These are phyloP conservation scores for Drosophila pallidifrons DNA, from an alignment of 1,140 invertebrate species.

Conservation along the genomic window DNA sequence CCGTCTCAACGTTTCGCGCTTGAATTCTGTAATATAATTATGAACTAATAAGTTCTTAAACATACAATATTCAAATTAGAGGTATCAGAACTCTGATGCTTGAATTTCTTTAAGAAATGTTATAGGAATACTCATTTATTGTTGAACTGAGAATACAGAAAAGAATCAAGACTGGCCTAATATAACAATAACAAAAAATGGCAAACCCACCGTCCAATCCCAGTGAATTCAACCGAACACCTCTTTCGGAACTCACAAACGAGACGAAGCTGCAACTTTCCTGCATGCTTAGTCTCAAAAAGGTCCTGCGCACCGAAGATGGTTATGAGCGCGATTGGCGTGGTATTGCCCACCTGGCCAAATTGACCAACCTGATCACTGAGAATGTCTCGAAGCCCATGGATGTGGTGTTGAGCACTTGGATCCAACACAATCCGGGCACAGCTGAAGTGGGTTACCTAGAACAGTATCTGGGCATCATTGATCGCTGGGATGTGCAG, in stretches of 20 bases:
- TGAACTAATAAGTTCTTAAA: too few relatives aligned
- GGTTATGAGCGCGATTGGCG: constrained; percentile 89
- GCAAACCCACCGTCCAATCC: too few relatives aligned
- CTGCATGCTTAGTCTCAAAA: constrained; percentile 87
- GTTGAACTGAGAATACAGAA: too few relatives aligned
- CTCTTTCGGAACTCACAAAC: constrained; percentile 84
- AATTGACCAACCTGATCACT: constrained; percentile 55
- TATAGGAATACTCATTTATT: too few relatives aligned
- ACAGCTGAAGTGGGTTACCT: constrained; percentile 86
- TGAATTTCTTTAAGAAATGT: too few relatives aligned
- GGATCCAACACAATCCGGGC: constrained; percentile 82
- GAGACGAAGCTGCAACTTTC: constrained; percentile 86
- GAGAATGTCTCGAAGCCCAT: constrained; percentile 86
- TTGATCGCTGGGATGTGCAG: constrained; percentile 89
- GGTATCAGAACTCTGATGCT: too few relatives aligned
- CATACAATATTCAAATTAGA: too few relatives aligned
- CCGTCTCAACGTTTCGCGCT: too few relatives aligned
- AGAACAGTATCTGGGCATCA: constrained; percentile 85
- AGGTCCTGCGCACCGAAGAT: constrained; percentile 87
- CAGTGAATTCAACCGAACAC: constrained; percentile 69
- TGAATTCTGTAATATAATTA: too few relatives aligned
- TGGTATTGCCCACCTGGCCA: constrained; percentile 87
- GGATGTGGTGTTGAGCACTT: constrained; percentile 85
- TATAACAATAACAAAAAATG: too few relatives aligned
- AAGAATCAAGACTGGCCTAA: too few relatives aligned